Base-by-base conservation (phyloP, 2,888 invertebrate genomes). In the Tinea trinotella region DNA sequence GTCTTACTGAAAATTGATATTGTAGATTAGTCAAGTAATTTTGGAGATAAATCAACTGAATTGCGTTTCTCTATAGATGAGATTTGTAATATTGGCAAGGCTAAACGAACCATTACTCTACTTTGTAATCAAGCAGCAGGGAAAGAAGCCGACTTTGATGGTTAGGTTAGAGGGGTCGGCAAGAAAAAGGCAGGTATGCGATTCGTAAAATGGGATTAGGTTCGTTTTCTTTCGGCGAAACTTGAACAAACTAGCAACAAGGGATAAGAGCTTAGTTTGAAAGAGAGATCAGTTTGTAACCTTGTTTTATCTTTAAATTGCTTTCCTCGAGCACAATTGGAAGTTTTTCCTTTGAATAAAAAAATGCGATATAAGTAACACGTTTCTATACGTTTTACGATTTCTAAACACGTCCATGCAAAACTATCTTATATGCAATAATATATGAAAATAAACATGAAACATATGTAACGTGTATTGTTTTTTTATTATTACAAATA, bases 21-120 rank as follows among this genome's bases (percentile, higher is more conserved):
- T 36, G 46, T 3, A 15, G 13, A 18, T 20, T 17, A 17, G 40
- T 22, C 13, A 35, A 53, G 55, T 53, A 57, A 54, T 59, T 57
- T 57, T 54, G 55, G 58, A 60, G 61, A 67, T 68, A 65, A 66
- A 71, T 66, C 61, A 54, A 44, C 24, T 55, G 56, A 63, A 67
- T 65, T 59, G 60, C 61, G 56, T 59, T 56, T 58, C 59, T 56
- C 59, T 61, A 61, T 59, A 58, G 59, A 36, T 36, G 12, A 12
- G 30, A 12, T 12, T 24, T 52, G 22, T 30, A 24, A 52, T 52
- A 24, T 24, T 12, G 10, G 4, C 24, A 13, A 12, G 19, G 52
- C 9, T 13, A 20, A 52, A 13, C 22, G 52, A 13, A 24, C 30
- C 52, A 52, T 52, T 52, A 52, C 30, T 52, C 52, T 52, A 22